Base-by-base conservation (phyloP, 2,797 vertebrate species). In the Coregonus suidteri region DNA sequence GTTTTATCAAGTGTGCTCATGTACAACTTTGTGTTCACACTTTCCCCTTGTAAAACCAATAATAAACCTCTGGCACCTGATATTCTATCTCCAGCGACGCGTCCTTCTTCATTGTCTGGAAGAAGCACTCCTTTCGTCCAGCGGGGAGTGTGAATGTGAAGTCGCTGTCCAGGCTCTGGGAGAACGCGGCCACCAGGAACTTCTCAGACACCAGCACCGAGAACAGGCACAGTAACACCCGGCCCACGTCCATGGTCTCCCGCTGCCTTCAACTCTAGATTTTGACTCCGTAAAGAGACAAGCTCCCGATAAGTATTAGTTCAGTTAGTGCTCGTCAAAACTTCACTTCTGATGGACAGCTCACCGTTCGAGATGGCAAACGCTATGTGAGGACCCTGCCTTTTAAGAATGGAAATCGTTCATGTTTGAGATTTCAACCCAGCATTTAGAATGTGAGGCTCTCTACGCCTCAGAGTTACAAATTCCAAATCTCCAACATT, bases 41-140 rank as follows among this genome's bases (percentile, higher is more conserved):
- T 5, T 64, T 47, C 41, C 41, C 41, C 9, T 11, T 13, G 41
- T 47, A 47, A 47, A 64, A 53, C n/a, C 14, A 37, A 25, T 74
- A 18, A 2, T 30, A 47, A 31, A 54, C n/a, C 25, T 9, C 41
- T 0, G 87, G 81, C 30, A 99, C 98, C 94, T 99, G 98, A 85
- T 99, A 99, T 90, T 99, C 98, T 79, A 99, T 96, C 88, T 99
- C 98, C 92, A 99, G 88, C 0, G 97, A 97, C 77, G 96, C 98
- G 69, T 96, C 96, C 77, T 88, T 95, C 89, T 92, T 97, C 97
- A 98, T 98, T 73, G 95, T 95, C 91, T 99, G 98, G 91, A 91
- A 99, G 91, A 99, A 99, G 83, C 98, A 99, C 85, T 99, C 97
- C 88, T 92, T 96, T 16, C 89, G 95, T 18, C 98, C 98, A 0